Evolutionary conservation across 2,888 invertebrate genomes (phyloP).

Genomic region (Podabrus alpinus): DNA sequence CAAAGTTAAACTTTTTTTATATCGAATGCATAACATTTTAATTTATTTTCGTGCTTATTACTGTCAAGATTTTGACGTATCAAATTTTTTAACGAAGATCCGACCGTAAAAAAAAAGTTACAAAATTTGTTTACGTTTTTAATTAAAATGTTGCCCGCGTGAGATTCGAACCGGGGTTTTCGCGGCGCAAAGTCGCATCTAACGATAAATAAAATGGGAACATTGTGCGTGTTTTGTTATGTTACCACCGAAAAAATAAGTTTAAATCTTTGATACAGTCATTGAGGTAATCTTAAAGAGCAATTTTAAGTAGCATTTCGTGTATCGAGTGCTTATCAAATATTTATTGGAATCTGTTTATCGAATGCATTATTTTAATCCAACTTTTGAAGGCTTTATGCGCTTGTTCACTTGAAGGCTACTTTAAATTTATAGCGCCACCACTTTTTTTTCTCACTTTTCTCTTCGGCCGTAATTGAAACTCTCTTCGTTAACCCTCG

Average conservation of each 20-base stretch:
- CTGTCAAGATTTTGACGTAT: not conserved
- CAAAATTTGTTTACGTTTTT: not conserved
- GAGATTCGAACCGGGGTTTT: not conserved
- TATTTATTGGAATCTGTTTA: constrained; percentile 56
- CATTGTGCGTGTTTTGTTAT: too few species aligned
- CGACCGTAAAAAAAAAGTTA: not conserved
- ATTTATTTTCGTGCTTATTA: not conserved
- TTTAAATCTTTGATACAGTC: not conserved
- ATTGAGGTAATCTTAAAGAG: constrained; percentile 35
- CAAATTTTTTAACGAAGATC: not conserved
- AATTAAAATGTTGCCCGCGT: not conserved
- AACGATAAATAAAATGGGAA: too few species aligned
- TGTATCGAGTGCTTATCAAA: constrained; percentile 55
- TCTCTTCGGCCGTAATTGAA: not conserved
- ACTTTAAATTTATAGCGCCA: constrained; percentile 46
- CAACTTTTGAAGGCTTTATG: constrained; percentile 54
- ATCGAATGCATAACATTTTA: not conserved
- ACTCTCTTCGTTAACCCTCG: not conserved
- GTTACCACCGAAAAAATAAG: too few species aligned
- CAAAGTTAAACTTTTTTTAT: not conserved
- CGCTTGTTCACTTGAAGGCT: constrained; percentile 51
- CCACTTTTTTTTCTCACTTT: not conserved
- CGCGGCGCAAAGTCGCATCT: not conserved
- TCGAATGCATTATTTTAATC: constrained; percentile 55
- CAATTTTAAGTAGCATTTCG: constrained; percentile 56